Conservation (phyloP, 1,140 invertebrate species). For the Piezodorus guildinii region DNA sequence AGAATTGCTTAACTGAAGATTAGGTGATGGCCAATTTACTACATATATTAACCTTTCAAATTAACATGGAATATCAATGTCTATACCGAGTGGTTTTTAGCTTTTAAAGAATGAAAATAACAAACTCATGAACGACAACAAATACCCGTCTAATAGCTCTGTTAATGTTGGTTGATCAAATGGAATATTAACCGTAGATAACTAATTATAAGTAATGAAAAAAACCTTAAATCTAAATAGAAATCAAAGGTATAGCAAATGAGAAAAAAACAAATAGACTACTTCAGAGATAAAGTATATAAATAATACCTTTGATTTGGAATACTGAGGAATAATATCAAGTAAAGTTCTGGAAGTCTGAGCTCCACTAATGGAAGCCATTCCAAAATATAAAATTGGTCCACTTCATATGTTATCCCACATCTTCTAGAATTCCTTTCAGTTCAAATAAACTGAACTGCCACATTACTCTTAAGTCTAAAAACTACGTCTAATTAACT, state of each 20-base stretch:
- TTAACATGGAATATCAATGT: too few species aligned
- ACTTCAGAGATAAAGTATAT: background rate
- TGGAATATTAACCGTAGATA: too few species aligned
- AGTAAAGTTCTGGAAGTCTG: slow-evolving; percentile 20
- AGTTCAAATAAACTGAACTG: background rate
- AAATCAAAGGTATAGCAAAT: background rate
- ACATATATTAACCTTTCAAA: too few species aligned
- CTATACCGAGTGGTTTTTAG: too few species aligned
- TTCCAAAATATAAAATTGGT: slow-evolving; percentile 8
- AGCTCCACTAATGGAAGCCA: slow-evolving; percentile 22
- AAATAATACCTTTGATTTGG: slow-evolving; percentile 19
- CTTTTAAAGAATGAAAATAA: too few species aligned
- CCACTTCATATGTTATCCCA: slow-evolving; percentile 16
- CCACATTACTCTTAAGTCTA: slow-evolving; percentile 5
- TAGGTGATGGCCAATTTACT: too few species aligned
- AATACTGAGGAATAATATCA: slow-evolving; percentile 20
- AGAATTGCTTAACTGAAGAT: too few species aligned
- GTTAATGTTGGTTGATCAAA: too few species aligned
- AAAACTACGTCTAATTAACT: background rate
- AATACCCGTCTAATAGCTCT: too few species aligned
- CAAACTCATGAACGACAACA: too few species aligned
- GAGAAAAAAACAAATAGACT: background rate
- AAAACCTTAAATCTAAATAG: too few species aligned
- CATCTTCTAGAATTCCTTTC: slow-evolving; percentile 13
- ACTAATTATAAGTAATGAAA: too few species aligned